phyloP scores from a whole-genome alignment of 2,888 invertebrate genomes.

The Cheilosia pagana region DNA sequence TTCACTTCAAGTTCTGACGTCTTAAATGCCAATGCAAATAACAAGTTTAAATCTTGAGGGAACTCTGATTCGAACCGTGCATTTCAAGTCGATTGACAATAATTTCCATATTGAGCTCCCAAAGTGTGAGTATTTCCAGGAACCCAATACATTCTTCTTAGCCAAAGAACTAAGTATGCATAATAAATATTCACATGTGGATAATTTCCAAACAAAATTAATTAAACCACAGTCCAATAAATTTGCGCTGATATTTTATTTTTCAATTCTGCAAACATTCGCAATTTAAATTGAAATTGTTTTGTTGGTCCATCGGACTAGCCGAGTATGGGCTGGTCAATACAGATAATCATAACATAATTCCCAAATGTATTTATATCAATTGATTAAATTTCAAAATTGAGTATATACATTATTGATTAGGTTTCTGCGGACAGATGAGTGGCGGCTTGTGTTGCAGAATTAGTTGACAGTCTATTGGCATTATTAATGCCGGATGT shows the following conservation, averaged over 20 bases:
- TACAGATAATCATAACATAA: not conserved
- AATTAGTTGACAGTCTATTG: not conserved
- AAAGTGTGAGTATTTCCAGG: too few relatives aligned
- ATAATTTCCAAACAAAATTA: constrained; percentile 1
- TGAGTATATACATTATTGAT: constrained; percentile 12
- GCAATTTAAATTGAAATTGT: constrained; percentile 28
- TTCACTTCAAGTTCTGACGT: too few relatives aligned
- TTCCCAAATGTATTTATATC: not conserved
- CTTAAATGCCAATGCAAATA: too few relatives aligned
- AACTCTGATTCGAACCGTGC: too few relatives aligned
- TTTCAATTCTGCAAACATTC: constrained; percentile 10
- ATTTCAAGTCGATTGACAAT: too few relatives aligned
- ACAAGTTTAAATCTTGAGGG: too few relatives aligned
- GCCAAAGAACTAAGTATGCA: too few relatives aligned
- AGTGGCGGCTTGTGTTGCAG: constrained; percentile 3
- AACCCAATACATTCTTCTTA: too few relatives aligned
- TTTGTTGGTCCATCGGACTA: not conserved
- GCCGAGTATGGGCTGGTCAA: not conserved
- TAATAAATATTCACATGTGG: too few relatives aligned
- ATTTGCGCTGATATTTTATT: constrained; percentile 3
- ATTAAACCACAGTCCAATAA: constrained; percentile 3
- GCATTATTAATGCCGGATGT: not conserved
- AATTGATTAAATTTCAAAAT: constrained; percentile 40
- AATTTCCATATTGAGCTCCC: too few relatives aligned
- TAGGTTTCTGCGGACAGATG: constrained; percentile 36